These are phyloP conservation scores for Augochlorella aurata DNA, from an alignment of 2,888 invertebrate genomes.

Conservation along the genomic window DNA sequence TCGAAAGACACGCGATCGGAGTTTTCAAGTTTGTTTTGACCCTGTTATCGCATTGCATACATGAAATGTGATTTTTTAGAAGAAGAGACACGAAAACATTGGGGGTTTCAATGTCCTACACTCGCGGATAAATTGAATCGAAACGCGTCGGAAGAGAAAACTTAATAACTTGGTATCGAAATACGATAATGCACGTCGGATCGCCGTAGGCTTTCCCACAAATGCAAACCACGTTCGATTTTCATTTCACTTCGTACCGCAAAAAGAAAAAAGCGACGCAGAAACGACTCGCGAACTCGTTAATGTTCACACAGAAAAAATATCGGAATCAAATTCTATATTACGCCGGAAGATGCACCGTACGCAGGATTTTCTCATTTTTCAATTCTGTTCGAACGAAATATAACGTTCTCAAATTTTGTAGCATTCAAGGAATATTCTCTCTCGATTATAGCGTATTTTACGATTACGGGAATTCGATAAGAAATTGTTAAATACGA, in stretches of 20 bases:
- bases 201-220: constrained; percentile 16
- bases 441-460: too few species aligned
- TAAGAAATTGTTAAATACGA: too few species aligned
- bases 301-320: too few species aligned
- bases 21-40: background rate
- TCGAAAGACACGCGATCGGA: background rate
- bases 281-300: background rate
- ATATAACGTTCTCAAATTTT: too few species aligned
- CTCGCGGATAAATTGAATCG: background rate
- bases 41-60: too few species aligned
- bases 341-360: too few species aligned
- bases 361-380: too few species aligned
- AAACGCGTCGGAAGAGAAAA: background rate
- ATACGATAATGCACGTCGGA: constrained; percentile 30
- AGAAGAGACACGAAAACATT: background rate
- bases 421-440: too few species aligned
- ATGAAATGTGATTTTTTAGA: background rate
- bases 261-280: background rate
- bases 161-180: constrained; percentile 6
- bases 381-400: too few species aligned
- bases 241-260: constrained; percentile 28
- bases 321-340: too few species aligned
- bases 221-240: constrained; percentile 25
- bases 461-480: too few species aligned
- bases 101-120: background rate